phyloP scores from a whole-genome alignment of 2,888 invertebrate genomes.

The Ferdinandea cuprea region DNA sequence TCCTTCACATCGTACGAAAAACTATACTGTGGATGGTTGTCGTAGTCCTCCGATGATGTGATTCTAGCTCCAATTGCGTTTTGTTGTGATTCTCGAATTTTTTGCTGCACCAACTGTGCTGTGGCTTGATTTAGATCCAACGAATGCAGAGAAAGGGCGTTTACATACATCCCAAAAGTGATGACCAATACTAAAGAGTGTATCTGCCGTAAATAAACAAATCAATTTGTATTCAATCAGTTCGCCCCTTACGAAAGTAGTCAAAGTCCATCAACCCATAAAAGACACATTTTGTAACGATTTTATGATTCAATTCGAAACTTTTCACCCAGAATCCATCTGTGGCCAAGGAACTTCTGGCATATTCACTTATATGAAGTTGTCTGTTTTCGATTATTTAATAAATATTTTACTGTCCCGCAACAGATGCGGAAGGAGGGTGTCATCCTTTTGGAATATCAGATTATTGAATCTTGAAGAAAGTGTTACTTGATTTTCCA shows the following conservation, averaged over 20 bases:
- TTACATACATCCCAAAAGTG: constrained; percentile 49
- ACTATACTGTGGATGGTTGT: constrained; percentile 76
- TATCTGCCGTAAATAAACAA: constrained; percentile 49
- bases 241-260: constrained; percentile 10
- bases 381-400: constrained; percentile 58
- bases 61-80: constrained; percentile 76
- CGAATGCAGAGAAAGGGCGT: constrained; percentile 76
- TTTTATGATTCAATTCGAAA: constrained; percentile 48
- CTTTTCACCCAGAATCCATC: constrained; percentile 25
- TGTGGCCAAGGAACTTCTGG: constrained; percentile 33
- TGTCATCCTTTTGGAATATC: constrained; percentile 21
- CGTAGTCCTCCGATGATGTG: constrained; percentile 78
- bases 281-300: constrained; percentile 18
- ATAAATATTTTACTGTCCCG: constrained; percentile 61
- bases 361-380: constrained; percentile 20
- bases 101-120: constrained; percentile 70
- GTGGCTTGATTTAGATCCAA: constrained; percentile 77
- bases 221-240: constrained; percentile 32
- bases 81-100: constrained; percentile 71
- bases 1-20: constrained; percentile 77
- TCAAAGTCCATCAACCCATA: constrained; percentile 36
- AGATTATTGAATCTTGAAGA: constrained; percentile 11
- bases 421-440: constrained; percentile 28
- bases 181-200: constrained; percentile 50
- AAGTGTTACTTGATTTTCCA: background rate